Base-by-base conservation (phyloP, 2,888 invertebrate genomes). In the Cephus pygmeus region DNA sequence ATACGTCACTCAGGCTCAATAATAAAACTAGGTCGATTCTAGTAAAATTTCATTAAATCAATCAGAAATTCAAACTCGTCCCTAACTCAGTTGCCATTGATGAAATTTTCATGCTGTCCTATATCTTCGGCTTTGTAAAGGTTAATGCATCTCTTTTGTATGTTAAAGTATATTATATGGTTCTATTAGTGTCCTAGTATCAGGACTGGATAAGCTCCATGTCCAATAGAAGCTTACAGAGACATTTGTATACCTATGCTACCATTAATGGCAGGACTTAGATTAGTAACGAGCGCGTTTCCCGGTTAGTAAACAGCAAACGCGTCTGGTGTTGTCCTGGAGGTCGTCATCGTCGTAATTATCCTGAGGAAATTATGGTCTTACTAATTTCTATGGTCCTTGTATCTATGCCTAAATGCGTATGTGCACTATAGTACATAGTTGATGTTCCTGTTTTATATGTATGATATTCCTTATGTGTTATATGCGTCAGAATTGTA, bases 211-310 rank as follows among this genome's bases (percentile, higher is more conserved):
- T 56, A 56, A 56, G 23, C 56, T 56, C 23, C 56, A 9, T 75
- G 75, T 75, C 75, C 77, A 75, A 34, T 73, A 76, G 75, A 73
- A 33, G 69, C 69, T 68, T 35, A 73, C 71, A 31, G 56, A 34
- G 11, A 12, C 30, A 68, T 75, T 12, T 74, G 15, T 68, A 77
- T 68, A 31, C 12, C 31, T n/a, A 68, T 23, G 69, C n/a, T 11
- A 6, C 9, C 71, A 12, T 56, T 73, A 71, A 79, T 36, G 77
- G 77, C 76, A 15, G 33, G 69, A 79, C 75, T 73, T 40, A 76
- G 56, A 78, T 76, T 78, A 76, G 73, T 34, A 69, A 79, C 76
- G 77, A 76, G 34, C 68, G 76, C 15, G 78, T 76, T 80, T 78
- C 74, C 76, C 73, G 77, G 75, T 56, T 76, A 76, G 81, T 80